These are phyloP conservation scores for Falcunculus frontatus DNA, from an alignment of 2,113 vertebrate species.

Conservation along the genomic window DNA sequence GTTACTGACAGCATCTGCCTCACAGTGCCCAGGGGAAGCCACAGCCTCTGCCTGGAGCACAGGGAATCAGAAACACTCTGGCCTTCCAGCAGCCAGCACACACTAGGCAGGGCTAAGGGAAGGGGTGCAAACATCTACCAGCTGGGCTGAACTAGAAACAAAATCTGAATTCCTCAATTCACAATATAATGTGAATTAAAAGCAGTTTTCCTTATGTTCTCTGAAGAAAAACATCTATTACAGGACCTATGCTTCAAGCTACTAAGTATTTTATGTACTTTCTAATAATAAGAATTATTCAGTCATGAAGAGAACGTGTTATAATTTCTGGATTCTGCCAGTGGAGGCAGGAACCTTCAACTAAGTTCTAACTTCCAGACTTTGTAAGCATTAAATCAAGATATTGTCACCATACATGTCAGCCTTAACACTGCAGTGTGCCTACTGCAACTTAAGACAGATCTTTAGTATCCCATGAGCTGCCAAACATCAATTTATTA, in stretches of 20 bases:
- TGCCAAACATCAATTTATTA: neutral
- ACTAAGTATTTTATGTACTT: neutral
- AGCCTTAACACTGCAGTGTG: neutral
- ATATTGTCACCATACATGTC: neutral
- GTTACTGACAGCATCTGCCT: neutral
- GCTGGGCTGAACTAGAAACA: neutral
- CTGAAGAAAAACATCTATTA: neutral
- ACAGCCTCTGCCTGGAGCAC: neutral
- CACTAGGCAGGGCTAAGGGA: neutral
- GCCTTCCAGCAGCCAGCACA: neutral
- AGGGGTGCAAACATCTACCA: neutral
- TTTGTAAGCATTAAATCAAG: neutral
- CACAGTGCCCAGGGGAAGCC: neutral
- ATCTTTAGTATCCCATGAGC: neutral
- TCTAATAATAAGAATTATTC: neutral
- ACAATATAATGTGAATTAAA: neutral
- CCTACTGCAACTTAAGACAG: conserved; percentile 1
- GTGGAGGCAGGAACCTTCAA: neutral
- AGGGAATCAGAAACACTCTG: neutral
- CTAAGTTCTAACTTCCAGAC: neutral
- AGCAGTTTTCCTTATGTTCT: neutral
- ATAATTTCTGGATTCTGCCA: neutral
- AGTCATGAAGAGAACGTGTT: neutral
- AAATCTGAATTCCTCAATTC: neutral
- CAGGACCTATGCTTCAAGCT: neutral